Conservation (phyloP, 2,888 invertebrate genomes). For the Agrotis clavis region DNA sequence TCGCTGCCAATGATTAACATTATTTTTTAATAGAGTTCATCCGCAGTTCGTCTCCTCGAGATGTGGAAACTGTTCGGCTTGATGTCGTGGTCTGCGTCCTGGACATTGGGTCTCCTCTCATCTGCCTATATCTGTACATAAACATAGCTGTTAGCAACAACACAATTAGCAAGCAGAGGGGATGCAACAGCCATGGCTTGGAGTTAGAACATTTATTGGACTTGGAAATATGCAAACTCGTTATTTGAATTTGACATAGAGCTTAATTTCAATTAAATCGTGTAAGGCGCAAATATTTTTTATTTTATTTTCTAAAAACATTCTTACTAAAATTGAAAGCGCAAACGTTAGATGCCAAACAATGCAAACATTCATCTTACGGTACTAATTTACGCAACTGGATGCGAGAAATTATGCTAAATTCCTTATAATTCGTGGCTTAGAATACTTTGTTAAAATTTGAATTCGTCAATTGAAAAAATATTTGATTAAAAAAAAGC, state of each 20-base stretch:
- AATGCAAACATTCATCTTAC: constrained; percentile 7
- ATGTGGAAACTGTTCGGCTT: constrained; percentile 66
- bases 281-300: too few species aligned
- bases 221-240: neutral
- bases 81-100: constrained; percentile 74
- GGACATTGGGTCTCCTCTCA: constrained; percentile 74
- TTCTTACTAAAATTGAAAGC: constrained; percentile 15
- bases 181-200: constrained; percentile 25
- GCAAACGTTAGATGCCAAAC: constrained; percentile 27
- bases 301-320: neutral
- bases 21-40: constrained; percentile 71
- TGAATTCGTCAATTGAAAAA: too few species aligned
- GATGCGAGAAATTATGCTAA: constrained; percentile 14
- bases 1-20: neutral
- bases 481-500: too few species aligned
- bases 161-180: constrained; percentile 12
- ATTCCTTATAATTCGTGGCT: neutral
- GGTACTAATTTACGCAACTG: too few species aligned
- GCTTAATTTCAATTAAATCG: too few species aligned
- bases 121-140: constrained; percentile 75
- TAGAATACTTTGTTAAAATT: neutral
- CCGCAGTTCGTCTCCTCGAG: constrained; percentile 73
- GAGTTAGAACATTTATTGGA: constrained; percentile 19
- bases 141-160: constrained; percentile 34
- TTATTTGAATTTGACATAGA: neutral